Base-by-base conservation (phyloP, 53 echinoderm and acorn worm species). In the Henricia sp. region DNA sequence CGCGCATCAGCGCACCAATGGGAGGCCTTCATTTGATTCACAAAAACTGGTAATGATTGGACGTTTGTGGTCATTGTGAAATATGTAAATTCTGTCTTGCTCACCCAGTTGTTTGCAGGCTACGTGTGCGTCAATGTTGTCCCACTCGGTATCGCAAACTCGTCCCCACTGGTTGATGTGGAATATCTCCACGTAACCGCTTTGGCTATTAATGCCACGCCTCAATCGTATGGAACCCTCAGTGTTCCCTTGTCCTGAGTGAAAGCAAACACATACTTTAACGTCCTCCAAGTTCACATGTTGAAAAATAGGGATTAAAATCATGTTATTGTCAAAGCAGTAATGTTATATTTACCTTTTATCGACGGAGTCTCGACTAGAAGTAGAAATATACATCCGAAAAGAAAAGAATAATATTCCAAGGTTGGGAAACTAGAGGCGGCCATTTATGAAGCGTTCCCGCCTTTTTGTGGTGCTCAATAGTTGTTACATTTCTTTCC, bases 151-250 rank as follows among this genome's bases (percentile, higher is more conserved):
- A 21, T 92, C 60, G 32, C 92, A 92, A 12, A 92, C 92, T 52
- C 88, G 44, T 13, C 92, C 92, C 92, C 92, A 92, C 4, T 14
- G 20, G 5, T 34, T 59, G 38, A 20, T 13, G 48, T 92, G 88
- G 37, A 71, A 92, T 20, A 92, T 74, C 67, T 85, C 85, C 24
- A 92, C 82, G 38, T 84, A 92, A 21, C 92, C 92, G 51, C 85
- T 88, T 1, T 50, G 28, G 9, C 76, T 70, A 16, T 67, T 76
- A 40, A 60, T 66, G 4, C 88, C 92, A n/a, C 84, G 80, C 24
- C 63, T 77, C 10, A 92, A 46, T 40, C 92, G 43, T 23, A 92
- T 60, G 17, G 84, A 85, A 16, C 92, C 92, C 39, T 92, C 92
- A 10, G 52, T 50, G 5, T 32, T 28, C 1, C 53, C 29, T 54